phyloP scores from a whole-genome alignment of 2,113 vertebrate genomes.

The Saguinus imperator region DNA sequence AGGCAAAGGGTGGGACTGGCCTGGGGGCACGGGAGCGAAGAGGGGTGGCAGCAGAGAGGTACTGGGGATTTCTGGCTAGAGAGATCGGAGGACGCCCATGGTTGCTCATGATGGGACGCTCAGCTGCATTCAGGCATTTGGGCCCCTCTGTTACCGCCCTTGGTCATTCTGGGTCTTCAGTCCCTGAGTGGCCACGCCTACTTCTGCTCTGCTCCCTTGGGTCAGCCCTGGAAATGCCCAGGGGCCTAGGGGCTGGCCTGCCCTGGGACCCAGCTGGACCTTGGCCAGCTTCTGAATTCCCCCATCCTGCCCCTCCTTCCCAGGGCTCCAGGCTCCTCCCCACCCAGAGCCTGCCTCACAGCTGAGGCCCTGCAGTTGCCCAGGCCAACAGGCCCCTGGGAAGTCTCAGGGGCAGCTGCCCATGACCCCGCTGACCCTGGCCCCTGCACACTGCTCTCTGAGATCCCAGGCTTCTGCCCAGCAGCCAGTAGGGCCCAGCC shows the following conservation, averaged over 20 bases:
- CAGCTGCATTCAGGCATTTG: not conserved
- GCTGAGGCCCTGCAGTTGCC: conserved; percentile 65
- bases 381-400: not conserved
- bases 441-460: not conserved
- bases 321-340: not conserved
- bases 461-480: not conserved
- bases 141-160: not conserved
- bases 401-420: conserved; percentile 58
- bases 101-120: not conserved
- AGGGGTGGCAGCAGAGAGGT: not conserved
- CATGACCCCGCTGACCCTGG: conserved; percentile 20
- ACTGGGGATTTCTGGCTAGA: not conserved
- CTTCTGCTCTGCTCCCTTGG: not conserved
- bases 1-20: not conserved
- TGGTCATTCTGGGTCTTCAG: not conserved
- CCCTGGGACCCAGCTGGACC: not conserved
- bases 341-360: not conserved
- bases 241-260: not conserved
- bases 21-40: not conserved
- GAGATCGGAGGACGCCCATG: not conserved
- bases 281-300: not conserved
- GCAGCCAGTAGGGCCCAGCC: not conserved
- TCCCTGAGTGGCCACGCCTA: not conserved
- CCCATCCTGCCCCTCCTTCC: not conserved
- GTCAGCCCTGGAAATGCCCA: not conserved